Percentiles rank a stretch among this genome's conserved stretches.
These are phyloP conservation scores for Odontomachus brunneus DNA, from an alignment of 1,140 invertebrate species.

Conservation along the genomic window DNA sequence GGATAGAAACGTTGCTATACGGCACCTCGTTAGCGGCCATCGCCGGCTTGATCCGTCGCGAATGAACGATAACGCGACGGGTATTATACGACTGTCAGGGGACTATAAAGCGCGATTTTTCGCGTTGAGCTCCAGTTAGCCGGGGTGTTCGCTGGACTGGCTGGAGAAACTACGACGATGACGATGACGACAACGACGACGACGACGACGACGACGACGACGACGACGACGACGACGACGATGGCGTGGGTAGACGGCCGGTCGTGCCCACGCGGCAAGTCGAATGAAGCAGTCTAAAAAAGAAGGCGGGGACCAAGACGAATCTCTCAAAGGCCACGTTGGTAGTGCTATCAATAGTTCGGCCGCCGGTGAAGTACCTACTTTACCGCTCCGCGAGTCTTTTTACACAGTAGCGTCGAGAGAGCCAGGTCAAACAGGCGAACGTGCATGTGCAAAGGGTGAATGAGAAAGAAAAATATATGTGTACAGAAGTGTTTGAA, in stretches of 20 bases:
- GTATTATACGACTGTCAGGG: slow-evolving; percentile 34
- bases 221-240: neutral
- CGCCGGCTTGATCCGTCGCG: slow-evolving; percentile 13
- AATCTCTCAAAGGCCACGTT: slow-evolving; percentile 74
- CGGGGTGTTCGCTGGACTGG: neutral
- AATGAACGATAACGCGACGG: slow-evolving; percentile 23
- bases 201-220: neutral
- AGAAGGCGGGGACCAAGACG: slow-evolving; percentile 62
- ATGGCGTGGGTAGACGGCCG: neutral
- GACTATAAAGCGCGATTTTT: slow-evolving; percentile 15
- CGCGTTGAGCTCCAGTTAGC: slow-evolving; percentile 20
- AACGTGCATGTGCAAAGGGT: slow-evolving; percentile 40
- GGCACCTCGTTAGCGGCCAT: slow-evolving; percentile 23
- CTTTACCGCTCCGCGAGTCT: slow-evolving; percentile 64
- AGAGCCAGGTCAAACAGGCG: slow-evolving; percentile 59
- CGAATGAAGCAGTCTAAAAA: slow-evolving; percentile 18
- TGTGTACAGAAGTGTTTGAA: slow-evolving; percentile 6
- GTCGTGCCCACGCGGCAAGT: slow-evolving; percentile 21
- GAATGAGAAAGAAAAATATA: neutral
- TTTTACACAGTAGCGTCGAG: slow-evolving; percentile 63
- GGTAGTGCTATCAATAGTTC: slow-evolving; percentile 75
- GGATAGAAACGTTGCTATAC: slow-evolving; percentile 23
- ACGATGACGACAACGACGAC: neutral
- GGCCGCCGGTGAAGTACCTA: slow-evolving; percentile 65
- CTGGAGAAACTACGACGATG: neutral